Conservation (phyloP, 2,113 vertebrate species). For the Hirundichthys speculiger region DNA sequence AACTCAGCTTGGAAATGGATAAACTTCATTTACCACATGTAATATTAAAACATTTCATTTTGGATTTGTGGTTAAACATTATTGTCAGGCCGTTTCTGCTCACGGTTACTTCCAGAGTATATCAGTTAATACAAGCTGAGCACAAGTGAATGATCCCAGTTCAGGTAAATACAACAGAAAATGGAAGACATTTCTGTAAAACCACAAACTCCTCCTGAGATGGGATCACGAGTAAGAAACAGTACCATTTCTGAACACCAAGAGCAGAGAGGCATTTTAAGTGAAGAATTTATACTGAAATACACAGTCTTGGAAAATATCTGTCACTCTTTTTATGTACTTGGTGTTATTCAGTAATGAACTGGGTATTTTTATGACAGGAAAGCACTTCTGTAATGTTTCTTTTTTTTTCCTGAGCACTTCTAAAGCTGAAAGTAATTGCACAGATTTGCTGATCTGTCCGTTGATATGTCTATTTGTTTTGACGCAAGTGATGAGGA, state of each 20-base stretch:
- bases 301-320: background rate
- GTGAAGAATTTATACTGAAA: conserved; percentile 6
- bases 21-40: conserved; percentile 2
- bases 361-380: too few species aligned
- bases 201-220: conserved; percentile 18
- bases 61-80: conserved; percentile 13
- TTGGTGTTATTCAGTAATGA: too few species aligned
- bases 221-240: conserved; percentile 10
- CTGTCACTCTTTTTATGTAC: too few species aligned
- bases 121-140: conserved; percentile 18
- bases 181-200: background rate
- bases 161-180: conserved; percentile 11
- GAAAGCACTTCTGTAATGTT: too few species aligned
- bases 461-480: too few species aligned
- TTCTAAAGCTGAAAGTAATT: too few species aligned
- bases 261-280: conserved; percentile 2
- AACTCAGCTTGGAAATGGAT: background rate
- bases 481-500: too few species aligned
- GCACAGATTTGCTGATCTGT: too few species aligned
- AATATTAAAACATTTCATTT: conserved; percentile 10
- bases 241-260: background rate
- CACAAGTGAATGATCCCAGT: conserved; percentile 27
- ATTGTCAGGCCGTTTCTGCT: conserved; percentile 13
- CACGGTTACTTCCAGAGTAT: background rate
- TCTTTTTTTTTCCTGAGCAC: too few species aligned